These are phyloP conservation scores for Mastomys natalensis DNA, from an alignment of 2,113 vertebrate genomes.

Conservation along the genomic window DNA sequence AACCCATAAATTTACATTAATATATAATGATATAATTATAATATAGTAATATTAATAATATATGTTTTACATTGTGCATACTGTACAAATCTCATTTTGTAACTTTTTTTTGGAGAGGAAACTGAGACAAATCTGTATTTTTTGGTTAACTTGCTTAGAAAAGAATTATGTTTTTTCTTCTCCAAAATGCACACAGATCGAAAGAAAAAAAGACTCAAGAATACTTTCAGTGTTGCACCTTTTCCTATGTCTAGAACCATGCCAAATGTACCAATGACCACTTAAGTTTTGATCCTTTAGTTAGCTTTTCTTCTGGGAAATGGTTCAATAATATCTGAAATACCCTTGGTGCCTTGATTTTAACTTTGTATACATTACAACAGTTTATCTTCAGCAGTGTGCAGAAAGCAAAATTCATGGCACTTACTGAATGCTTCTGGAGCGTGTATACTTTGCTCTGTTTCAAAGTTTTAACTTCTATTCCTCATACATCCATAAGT, in stretches of 20 bases:
- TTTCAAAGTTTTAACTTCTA: not conserved
- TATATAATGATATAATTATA: too few species aligned
- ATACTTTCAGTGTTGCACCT: not conserved
- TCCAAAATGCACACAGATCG: not conserved
- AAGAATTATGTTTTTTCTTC: not conserved
- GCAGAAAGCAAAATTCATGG: not conserved
- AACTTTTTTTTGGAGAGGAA: slow-evolving; percentile 6
- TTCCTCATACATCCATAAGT: not conserved
- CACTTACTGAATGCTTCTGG: slow-evolving; percentile 7
- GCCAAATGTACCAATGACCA: not conserved
- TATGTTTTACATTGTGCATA: not conserved
- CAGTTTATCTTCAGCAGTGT: not conserved
- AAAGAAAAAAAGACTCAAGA: not conserved
- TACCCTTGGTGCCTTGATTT: not conserved
- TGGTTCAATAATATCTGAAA: slow-evolving; percentile 5
- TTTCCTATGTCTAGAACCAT: not conserved
- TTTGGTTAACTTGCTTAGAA: not conserved
- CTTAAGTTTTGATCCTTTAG: not conserved
- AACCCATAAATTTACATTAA: not conserved
- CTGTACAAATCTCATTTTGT: not conserved
- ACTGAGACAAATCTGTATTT: not conserved
- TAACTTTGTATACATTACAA: not conserved
- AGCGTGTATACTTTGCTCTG: not conserved
- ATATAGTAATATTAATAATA: not conserved
- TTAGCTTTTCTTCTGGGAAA: not conserved